phyloP scores from a whole-genome alignment of 2,113 vertebrate genomes.

The Carlito syrichta region DNA sequence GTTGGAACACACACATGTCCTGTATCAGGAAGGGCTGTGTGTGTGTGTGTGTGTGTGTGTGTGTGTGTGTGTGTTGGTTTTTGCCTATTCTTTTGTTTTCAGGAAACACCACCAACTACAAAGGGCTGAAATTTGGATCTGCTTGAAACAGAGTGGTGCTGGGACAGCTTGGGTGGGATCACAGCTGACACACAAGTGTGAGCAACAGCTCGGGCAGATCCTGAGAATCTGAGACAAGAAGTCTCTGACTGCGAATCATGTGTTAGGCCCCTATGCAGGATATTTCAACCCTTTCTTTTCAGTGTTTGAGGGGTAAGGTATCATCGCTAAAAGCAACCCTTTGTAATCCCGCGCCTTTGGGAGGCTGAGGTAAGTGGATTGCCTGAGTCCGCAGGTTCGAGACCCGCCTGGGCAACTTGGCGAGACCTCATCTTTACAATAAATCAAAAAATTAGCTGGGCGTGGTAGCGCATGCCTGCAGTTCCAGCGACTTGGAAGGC shows the following conservation, averaged over 20 bases:
- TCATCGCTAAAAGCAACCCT: neutral
- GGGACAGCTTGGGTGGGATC: too few species aligned
- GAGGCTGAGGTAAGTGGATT: too few species aligned
- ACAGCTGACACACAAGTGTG: neutral
- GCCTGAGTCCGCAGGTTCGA: too few species aligned
- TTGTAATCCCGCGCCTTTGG: too few species aligned
- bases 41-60: too few species aligned
- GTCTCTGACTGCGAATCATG: neutral
- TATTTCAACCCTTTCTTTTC: neutral
- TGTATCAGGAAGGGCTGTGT: neutral
- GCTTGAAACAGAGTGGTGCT: rapidly evolving
- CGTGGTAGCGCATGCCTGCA: too few species aligned
- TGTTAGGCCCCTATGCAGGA: neutral
- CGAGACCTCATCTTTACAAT: too few species aligned
- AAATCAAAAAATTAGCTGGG: too few species aligned
- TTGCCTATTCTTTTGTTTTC: neutral
- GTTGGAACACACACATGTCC: neutral
- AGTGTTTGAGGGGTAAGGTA: rapidly evolving
- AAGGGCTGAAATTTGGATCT: neutral
- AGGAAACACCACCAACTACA: too few species aligned
- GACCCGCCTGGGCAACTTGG: too few species aligned
- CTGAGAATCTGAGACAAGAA: neutral
- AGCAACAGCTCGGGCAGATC: neutral
- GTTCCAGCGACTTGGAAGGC: too few species aligned
- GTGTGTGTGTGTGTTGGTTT: neutral